Conservation (phyloP, 2,113 vertebrate species). For the Otolemur garnettii region DNA sequence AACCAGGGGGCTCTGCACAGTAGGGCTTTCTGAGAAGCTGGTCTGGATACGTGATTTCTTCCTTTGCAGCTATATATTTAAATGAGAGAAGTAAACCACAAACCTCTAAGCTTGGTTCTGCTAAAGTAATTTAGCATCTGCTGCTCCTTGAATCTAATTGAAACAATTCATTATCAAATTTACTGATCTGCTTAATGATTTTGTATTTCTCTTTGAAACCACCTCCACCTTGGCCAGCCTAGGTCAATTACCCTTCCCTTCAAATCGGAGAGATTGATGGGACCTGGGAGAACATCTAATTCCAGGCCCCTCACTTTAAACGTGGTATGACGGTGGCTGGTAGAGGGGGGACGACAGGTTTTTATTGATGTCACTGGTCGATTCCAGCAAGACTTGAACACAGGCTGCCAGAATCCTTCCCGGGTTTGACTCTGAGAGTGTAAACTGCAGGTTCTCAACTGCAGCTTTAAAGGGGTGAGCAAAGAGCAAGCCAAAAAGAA, state of each 20-base stretch:
- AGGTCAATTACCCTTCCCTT: slow-evolving; percentile 16
- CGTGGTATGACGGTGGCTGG: no score
- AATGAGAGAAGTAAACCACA: slow-evolving; percentile 70
- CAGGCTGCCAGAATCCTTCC: accelerated
- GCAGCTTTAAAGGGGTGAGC: not conserved
- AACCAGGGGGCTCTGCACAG: accelerated
- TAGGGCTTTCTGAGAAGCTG: not conserved
- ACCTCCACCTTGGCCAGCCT: slow-evolving; percentile 77
- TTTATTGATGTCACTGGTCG: accelerated
- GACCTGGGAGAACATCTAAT: not conserved
- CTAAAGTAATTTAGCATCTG: slow-evolving; percentile 84
- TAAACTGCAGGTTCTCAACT: not conserved
- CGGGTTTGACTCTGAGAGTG: accelerated
- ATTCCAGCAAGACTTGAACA: not conserved
- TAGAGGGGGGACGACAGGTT: accelerated
- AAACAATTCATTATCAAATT: slow-evolving; percentile 89
- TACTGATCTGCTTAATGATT: slow-evolving; percentile 88
- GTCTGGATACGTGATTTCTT: not conserved
- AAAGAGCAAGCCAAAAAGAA: not conserved
- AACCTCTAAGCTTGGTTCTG: slow-evolving; percentile 67
- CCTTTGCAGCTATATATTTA: slow-evolving; percentile 13
- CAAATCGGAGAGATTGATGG: not conserved
- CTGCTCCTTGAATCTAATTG: slow-evolving; percentile 87
- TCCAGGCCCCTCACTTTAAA: not conserved
- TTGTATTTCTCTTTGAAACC: slow-evolving; percentile 87